Evolutionary conservation across 2,888 invertebrate species (phyloP).

Genomic region (Oscheius sp.): DNA sequence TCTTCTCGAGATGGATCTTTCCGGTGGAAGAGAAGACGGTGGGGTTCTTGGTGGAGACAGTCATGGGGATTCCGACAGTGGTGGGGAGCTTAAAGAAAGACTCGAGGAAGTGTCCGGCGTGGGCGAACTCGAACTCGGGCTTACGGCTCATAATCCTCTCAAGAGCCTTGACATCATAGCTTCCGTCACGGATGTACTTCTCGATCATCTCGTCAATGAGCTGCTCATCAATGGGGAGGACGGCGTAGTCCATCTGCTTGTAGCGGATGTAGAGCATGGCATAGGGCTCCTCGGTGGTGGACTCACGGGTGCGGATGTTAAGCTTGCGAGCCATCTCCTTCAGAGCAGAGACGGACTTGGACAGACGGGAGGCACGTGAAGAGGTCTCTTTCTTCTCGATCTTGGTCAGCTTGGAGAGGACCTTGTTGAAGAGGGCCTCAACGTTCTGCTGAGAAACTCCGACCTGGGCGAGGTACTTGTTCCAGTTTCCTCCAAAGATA

Average conservation of each 20-base stretch:
- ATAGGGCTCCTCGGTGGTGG: conserved; percentile 39
- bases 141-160: conserved; percentile 50
- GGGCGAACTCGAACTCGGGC: conserved; percentile 43
- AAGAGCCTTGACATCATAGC: conserved; percentile 40
- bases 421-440: conserved; percentile 48
- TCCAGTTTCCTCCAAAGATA: conserved; percentile 63
- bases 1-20: conserved; percentile 41
- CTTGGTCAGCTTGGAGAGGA: conserved; percentile 41
- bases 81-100: conserved; percentile 59
- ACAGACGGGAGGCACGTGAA: conserved; percentile 49
- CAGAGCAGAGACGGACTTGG: conserved; percentile 44
- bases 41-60: conserved; percentile 55
- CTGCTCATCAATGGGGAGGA: conserved; percentile 63
- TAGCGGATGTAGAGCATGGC: conserved; percentile 56
- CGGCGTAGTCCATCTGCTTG: conserved; percentile 65
- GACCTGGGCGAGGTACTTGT: conserved; percentile 53
- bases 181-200: conserved; percentile 46
- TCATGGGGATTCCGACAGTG: conserved; percentile 63
- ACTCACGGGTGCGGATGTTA: conserved; percentile 53
- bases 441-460: conserved; percentile 63
- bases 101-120: conserved; percentile 51
- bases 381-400: conserved; percentile 43
- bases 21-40: conserved; percentile 51
- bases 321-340: conserved; percentile 58
- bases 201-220: conserved; percentile 47